Evolutionary conservation across 2,113 vertebrate genomes (phyloP), one percentile per base, ranked within the genome.

Genomic region (Microcebus tavaratra): DNA sequence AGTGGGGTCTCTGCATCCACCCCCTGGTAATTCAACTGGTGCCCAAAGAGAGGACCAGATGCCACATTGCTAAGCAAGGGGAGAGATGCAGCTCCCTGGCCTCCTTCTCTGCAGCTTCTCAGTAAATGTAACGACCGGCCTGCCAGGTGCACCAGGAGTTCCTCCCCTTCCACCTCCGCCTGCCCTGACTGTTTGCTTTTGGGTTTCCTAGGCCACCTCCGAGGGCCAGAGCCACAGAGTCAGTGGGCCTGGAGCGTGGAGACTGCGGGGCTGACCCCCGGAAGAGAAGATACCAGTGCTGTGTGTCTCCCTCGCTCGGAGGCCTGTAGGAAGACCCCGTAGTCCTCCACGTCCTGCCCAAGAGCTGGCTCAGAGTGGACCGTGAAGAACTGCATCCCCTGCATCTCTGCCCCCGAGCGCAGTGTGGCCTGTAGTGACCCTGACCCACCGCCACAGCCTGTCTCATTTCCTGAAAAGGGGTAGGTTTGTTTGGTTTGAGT

Each of bases 381-480:
- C 31, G 31, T 23, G 25, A 11, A 79, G n/a, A 72, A 17, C 29
- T 31, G 27, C 25, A 29, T 34, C 42, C 83, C n/a, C 39, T 0
- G 1, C 88, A 73, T 11, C 39, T 68, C 17, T 3, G 9, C 7
- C 10, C 36, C 15, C 36, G 14, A 79, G 17, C 15, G n/a, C 50
- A 55, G 61, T 5, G 5, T 0, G 11, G 55, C 20, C 39, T 5
- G 0, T 4, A 4, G 31, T 1, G 53, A 84, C 36, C 91, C 45
- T 0, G 0, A 92, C n/a, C 0, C 0, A 1, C 31, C 75, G 12
- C 18, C 1, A 8, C 2, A 1, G 36, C 45, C 85, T 65, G 61
- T 76, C 72, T 53, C 48, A 67, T 83, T 88, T 48, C 87, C 55
- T 34, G 27, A 91, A 90, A 68, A 36, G 6, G 1, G 0, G 6